Evolutionary conservation across 2,888 invertebrate genomes (phyloP).

Genomic region (Scaptodrosophila latifasciaeformis): DNA sequence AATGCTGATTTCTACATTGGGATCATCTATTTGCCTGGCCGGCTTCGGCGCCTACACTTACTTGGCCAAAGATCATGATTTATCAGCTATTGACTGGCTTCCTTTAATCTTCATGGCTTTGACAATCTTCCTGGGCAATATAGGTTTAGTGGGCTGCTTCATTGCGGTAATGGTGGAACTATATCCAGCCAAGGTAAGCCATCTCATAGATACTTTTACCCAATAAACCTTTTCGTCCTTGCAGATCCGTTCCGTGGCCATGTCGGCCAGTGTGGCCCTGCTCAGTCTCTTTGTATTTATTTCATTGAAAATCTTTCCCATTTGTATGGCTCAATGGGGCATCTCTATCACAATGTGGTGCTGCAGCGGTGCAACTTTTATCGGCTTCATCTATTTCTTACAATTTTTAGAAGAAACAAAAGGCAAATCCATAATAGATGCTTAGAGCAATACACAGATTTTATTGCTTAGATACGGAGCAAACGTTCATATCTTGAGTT

Average conservation of each 20-base stretch:
- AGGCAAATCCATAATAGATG: constrained; percentile 53
- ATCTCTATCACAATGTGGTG: constrained; percentile 60
- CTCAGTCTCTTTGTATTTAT: constrained; percentile 50
- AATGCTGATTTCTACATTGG: constrained; percentile 50
- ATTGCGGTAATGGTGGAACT: constrained; percentile 65
- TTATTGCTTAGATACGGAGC: too few species aligned
- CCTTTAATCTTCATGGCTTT: constrained; percentile 55
- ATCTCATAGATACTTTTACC: too few species aligned
- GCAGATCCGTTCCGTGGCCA: constrained; percentile 58
- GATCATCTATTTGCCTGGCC: constrained; percentile 45
- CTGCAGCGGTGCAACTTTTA: constrained; percentile 40
- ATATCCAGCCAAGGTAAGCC: constrained; percentile 61
- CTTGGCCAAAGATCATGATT: constrained; percentile 23
- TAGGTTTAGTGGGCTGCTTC: constrained; percentile 60
- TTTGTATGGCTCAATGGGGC: constrained; percentile 45
- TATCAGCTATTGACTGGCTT: constrained; percentile 44
- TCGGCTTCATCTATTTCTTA: constrained; percentile 50
- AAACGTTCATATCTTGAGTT: too few species aligned
- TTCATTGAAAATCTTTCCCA: constrained; percentile 57
- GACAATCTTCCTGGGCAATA: constrained; percentile 52
- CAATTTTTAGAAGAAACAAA: constrained; percentile 64
- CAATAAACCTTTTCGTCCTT: constrained; percentile 13
- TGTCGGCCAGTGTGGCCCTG: constrained; percentile 44
- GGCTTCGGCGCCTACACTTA: constrained; percentile 51
- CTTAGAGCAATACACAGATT: constrained; percentile 12